Percentiles rank a stretch among this genome's conserved stretches.
phyloP scores from a whole-genome alignment of 2,113 vertebrate species.

The Columba janthina region DNA sequence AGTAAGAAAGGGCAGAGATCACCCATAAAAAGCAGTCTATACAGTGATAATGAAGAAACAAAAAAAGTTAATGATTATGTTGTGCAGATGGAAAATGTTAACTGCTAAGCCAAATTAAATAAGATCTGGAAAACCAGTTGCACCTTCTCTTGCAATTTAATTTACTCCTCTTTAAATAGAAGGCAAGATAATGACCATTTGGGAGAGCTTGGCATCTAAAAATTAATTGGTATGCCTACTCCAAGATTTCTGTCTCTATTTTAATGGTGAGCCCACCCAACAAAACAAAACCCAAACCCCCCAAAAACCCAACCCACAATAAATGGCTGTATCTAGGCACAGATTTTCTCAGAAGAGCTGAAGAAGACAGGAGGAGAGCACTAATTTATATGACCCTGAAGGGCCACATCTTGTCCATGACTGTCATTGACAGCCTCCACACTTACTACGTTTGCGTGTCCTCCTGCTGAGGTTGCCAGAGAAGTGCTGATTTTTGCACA shows the following conservation, averaged over 20 bases:
- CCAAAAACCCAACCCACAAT: background rate
- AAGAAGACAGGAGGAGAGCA: background rate
- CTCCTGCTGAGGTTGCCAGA: background rate
- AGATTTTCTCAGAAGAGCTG: background rate
- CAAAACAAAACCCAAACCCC: background rate
- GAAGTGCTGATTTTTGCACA: background rate
- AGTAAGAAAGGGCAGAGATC: conserved; percentile 5
- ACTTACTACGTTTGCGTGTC: background rate
- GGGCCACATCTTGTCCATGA: background rate
- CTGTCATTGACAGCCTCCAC: accelerated
- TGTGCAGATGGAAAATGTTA: conserved; percentile 60
- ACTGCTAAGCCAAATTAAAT: conserved; percentile 60
- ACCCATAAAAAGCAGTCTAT: conserved; percentile 21
- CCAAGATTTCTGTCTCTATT: background rate
- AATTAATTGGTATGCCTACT: background rate
- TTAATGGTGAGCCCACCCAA: background rate
- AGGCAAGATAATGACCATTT: conserved; percentile 46
- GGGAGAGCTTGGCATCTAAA: conserved; percentile 34
- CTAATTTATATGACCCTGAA: background rate
- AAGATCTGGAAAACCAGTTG: conserved; percentile 53
- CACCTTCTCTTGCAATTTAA: conserved; percentile 55
- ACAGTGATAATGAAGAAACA: conserved; percentile 34
- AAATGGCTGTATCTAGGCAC: background rate
- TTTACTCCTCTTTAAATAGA: conserved; percentile 59
- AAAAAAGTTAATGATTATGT: conserved; percentile 32